phyloP scores from a whole-genome alignment of 2,113 vertebrate genomes.

The Nycticryphes semicollaris region DNA sequence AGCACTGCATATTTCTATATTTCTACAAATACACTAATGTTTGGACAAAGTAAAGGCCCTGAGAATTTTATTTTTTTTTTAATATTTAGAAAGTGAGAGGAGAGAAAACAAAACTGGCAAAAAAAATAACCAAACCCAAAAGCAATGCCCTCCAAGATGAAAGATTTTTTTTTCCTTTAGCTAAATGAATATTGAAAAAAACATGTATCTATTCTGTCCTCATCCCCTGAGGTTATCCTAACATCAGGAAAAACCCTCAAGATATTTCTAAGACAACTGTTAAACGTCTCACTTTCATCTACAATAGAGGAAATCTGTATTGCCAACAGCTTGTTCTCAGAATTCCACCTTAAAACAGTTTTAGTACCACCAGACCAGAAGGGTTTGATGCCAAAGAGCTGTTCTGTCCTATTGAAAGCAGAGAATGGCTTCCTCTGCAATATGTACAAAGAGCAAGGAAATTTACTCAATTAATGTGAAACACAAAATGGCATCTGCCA shows the following conservation, averaged over 20 bases:
- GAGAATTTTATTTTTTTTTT: not conserved
- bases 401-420: conserved; percentile 78
- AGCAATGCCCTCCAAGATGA: not conserved
- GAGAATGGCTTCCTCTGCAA: conserved; percentile 78
- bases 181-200: conserved; percentile 11
- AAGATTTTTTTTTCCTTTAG: not conserved
- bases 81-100: not conserved
- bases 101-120: not conserved
- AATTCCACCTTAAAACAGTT: conserved; percentile 69
- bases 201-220: not conserved
- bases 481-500: conserved; percentile 81
- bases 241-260: not conserved
- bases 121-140: not conserved
- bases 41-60: not conserved
- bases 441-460: conserved; percentile 81
- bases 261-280: conserved; percentile 8
- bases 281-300: not conserved
- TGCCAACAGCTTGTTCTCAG: conserved; percentile 42
- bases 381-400: conserved; percentile 74
- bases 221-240: not conserved
- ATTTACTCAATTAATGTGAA: conserved; percentile 82
- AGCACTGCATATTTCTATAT: not conserved
- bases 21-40: not conserved
- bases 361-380: conserved; percentile 67
- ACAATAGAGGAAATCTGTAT: conserved; percentile 9